phyloP scores from a whole-genome alignment of 1,140 invertebrate genomes.

The Drosophila baimaii region DNA sequence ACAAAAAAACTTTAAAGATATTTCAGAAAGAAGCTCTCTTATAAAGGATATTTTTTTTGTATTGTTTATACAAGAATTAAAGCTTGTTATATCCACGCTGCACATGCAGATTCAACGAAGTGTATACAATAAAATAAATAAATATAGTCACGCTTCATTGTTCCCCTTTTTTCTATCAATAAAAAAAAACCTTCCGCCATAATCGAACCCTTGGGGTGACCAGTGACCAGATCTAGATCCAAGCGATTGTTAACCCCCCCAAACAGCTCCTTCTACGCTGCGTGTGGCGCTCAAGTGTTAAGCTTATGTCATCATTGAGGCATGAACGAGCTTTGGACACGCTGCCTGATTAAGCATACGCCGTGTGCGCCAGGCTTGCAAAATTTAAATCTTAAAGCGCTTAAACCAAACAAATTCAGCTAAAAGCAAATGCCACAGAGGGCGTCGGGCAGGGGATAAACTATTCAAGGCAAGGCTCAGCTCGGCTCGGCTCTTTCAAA shows the following conservation, averaged over 20 bases:
- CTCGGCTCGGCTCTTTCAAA: constrained; percentile 59
- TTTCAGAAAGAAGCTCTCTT: too few relatives aligned
- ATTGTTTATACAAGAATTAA: too few relatives aligned
- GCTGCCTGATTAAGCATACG: constrained; percentile 67
- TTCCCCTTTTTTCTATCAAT: not conserved
- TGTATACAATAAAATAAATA: constrained; percentile 9
- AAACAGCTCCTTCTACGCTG: constrained; percentile 32
- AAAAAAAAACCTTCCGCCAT: not conserved
- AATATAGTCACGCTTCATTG: not conserved
- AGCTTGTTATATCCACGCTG: not conserved
- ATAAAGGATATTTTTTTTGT: not conserved
- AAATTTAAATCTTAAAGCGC: constrained; percentile 30
- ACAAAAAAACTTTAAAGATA: not conserved
- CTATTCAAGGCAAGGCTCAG: constrained; percentile 54
- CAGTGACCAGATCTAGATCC: constrained; percentile 17
- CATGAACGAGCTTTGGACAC: constrained; percentile 75
- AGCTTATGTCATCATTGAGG: constrained; percentile 76
- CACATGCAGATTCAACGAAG: constrained; percentile 5
- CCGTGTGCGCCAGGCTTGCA: constrained; percentile 3
- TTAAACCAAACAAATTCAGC: constrained; percentile 62
- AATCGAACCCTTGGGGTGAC: constrained; percentile 14
- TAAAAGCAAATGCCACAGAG: constrained; percentile 79
- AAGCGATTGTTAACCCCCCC: constrained; percentile 13
- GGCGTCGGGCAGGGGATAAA: constrained; percentile 52
- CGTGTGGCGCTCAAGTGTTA: constrained; percentile 73